Base-by-base conservation (phyloP, 2,797 vertebrate genomes). In the Leuciscus waleckii region DNA sequence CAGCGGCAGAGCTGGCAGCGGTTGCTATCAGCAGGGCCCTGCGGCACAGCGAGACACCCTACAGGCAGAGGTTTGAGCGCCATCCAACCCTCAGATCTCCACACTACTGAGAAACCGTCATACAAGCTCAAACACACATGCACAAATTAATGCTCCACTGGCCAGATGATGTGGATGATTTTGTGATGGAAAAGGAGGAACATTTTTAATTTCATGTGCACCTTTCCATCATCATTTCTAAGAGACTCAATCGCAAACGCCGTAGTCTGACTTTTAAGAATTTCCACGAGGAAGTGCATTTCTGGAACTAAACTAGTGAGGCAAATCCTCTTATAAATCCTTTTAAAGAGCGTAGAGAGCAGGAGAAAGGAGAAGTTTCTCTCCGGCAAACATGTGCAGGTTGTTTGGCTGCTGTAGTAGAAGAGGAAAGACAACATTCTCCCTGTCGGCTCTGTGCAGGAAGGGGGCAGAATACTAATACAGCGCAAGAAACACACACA, bases 291-390 rank as follows among this genome's bases (percentile, higher is more conserved):
- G 91, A 90, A 92, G 92, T 91, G 89, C 91, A 92, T 82, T 94
- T 95, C 94, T 94, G 94, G 94, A 96, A 95, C 95, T 95, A 95
- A 96, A 95, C 86, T 90, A 91, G 91, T 92, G 95, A 91, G 54
- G 92, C 92, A 95, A 96, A 96, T 96, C 95, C 95, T 94, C 93
- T 95, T 94, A 93, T 49, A 93, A 95, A 95, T 95, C 95, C 94
- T 93, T 94, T 95, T 94, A 95, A 92, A 92, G 91, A 93, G 91
- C 91, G 90, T 94, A 91, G 92, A 92, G 89, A 85, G 54, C 85
- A 89, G 91, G 80, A 90, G 91, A 92, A 91, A 93, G 89, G 91
- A 89, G 89, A 91, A 93, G 92, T 93, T 95, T 94, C 94, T 95
- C 92, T 63, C 88, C 91, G 94, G 94, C 93, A 94, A 92, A 95